Conservation (phyloP, 1,140 invertebrate species). For the Medauroidea extradentata region DNA sequence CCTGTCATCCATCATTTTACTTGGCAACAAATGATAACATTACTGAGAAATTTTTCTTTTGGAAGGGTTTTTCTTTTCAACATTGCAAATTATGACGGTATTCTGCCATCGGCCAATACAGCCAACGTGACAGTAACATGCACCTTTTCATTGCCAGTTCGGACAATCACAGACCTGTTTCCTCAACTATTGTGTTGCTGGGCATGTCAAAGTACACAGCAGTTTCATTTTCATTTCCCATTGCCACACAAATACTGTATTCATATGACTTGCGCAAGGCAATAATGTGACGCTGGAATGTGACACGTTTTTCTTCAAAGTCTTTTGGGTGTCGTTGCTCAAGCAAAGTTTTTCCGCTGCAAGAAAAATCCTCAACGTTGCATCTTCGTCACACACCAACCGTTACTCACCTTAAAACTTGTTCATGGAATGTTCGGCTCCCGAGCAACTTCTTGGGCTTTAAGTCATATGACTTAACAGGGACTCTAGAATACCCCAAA, state of each 20-base stretch:
- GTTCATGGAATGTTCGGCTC: not conserved
- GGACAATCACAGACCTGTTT: not conserved
- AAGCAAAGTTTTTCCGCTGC: not conserved
- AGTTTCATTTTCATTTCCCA: constrained; percentile 15
- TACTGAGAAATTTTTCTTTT: constrained; percentile 7
- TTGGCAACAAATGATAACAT: constrained; percentile 7
- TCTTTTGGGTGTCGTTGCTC: not conserved
- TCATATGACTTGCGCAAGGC: constrained; percentile 1
- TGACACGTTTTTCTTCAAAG: constrained; percentile 7
- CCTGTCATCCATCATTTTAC: constrained; percentile 17
- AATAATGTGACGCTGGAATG: constrained; percentile 6
- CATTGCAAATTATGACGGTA: constrained; percentile 11
- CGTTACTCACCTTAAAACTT: constrained; percentile 3
- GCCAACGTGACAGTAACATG: constrained; percentile 7
- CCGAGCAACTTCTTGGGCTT: not conserved
- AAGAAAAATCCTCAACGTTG: constrained; percentile 2
- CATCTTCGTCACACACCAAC: constrained; percentile 1
- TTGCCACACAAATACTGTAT: constrained; percentile 1
- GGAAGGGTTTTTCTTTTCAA: constrained; percentile 14
- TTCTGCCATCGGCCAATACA: constrained; percentile 9
- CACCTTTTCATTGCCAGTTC: not conserved
- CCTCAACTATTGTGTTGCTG: constrained; percentile 6
- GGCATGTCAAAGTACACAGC: constrained; percentile 18
- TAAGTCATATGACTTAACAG: not conserved
- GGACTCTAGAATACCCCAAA: no score